phyloP scores from a whole-genome alignment of 2,888 invertebrate species.

The Aporophyla lueneburgensis region DNA sequence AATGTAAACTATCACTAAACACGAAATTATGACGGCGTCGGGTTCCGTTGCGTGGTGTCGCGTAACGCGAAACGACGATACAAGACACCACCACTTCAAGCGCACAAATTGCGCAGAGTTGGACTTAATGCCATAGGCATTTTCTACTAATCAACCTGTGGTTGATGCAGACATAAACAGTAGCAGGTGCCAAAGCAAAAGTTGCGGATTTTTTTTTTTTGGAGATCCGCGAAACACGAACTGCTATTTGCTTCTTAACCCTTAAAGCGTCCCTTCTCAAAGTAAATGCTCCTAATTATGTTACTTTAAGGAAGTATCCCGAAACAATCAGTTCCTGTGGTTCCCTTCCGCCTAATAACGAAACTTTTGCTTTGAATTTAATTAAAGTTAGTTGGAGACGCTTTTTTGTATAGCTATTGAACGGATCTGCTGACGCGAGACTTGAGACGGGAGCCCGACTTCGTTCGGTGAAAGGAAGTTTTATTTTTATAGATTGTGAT shows the following conservation, averaged over 20 bases:
- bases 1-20: too few relatives aligned
- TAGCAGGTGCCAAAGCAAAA: background rate
- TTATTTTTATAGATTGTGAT: constrained; percentile 25
- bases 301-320: constrained; percentile 29
- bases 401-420: constrained; percentile 43
- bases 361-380: constrained; percentile 63
- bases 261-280: constrained; percentile 1
- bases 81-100: too few relatives aligned
- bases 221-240: constrained; percentile 14
- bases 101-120: too few relatives aligned
- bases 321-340: constrained; percentile 42
- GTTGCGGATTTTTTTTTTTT: too few relatives aligned
- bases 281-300: constrained; percentile 36
- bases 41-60: too few relatives aligned
- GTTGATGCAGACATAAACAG: background rate
- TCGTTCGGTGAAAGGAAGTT: constrained; percentile 7
- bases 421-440: constrained; percentile 25
- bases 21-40: too few relatives aligned
- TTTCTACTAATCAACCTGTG: background rate
- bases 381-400: constrained; percentile 52
- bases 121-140: background rate
- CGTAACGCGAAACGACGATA: too few relatives aligned
- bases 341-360: constrained; percentile 29
- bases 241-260: constrained; percentile 9
- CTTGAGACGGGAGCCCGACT: background rate